These are phyloP conservation scores for Pseudomyrmex concolor DNA, from an alignment of 1,140 invertebrate species.

Conservation along the genomic window DNA sequence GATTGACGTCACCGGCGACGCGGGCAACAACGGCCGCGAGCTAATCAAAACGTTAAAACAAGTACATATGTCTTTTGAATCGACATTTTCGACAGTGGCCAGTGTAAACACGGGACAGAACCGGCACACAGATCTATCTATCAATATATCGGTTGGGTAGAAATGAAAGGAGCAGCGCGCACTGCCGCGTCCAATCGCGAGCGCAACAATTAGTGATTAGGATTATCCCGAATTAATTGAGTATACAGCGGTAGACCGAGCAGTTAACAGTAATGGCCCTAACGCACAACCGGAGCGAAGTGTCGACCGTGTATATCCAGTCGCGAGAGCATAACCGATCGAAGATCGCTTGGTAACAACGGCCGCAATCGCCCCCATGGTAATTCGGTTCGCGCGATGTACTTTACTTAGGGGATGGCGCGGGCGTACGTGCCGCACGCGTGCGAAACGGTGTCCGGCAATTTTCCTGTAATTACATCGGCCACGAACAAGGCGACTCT, in stretches of 20 bases:
- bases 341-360: constrained; percentile 73
- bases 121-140: not conserved
- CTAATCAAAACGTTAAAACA: constrained; percentile 53
- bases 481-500: constrained; percentile 59
- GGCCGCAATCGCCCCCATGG: constrained; percentile 74
- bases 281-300: constrained; percentile 54
- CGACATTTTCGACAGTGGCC: constrained; percentile 22
- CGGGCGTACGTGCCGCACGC: not conserved
- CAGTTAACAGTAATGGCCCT: constrained; percentile 77
- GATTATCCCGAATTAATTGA: constrained; percentile 84
- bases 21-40: constrained; percentile 13
- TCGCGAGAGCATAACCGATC: constrained; percentile 72
- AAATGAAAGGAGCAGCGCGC: constrained; percentile 2
- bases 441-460: constrained; percentile 37
- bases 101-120: not conserved
- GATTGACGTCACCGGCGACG: not conserved
- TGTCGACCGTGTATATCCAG: constrained; percentile 68
- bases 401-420: constrained; percentile 65
- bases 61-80: constrained; percentile 21
- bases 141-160: not conserved
- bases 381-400: constrained; percentile 78
- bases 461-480: constrained; percentile 71
- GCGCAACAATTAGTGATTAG: constrained; percentile 82
- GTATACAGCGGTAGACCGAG: constrained; percentile 60
- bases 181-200: constrained; percentile 67